These are phyloP conservation scores for Salarias fasciatus DNA, from an alignment of 2,797 vertebrate species.

Conservation along the genomic window DNA sequence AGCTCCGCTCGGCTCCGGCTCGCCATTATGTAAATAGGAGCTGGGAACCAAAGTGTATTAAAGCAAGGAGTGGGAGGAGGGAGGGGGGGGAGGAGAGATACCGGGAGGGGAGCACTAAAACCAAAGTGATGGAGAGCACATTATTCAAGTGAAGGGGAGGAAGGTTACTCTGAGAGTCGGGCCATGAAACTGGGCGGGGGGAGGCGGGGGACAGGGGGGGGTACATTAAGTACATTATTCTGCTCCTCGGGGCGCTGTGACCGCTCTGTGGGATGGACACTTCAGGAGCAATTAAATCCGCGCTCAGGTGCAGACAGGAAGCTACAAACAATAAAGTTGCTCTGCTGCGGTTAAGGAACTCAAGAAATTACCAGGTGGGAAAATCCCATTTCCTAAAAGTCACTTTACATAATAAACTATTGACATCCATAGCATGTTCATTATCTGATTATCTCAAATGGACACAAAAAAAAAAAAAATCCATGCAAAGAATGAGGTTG, in stretches of 20 bases:
- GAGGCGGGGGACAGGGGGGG: background rate
- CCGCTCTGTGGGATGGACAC: conserved; percentile 7
- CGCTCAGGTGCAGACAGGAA: background rate
- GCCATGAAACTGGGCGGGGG: conserved; percentile 29
- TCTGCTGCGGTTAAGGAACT: background rate
- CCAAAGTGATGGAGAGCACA: conserved; percentile 13
- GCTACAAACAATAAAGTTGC: background rate
- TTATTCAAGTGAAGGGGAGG: conserved; percentile 16
- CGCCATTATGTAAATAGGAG: conserved; percentile 11
- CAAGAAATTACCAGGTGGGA: too few species aligned
- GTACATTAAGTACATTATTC: conserved; percentile 26
- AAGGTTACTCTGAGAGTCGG: conserved; percentile 9
- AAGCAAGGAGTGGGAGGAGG: background rate
- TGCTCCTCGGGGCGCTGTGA: conserved; percentile 3
- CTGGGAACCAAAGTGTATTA: background rate
- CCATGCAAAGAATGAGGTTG: too few species aligned
- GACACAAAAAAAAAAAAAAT: too few species aligned
- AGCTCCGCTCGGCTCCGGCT: conserved; percentile 8
- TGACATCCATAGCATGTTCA: too few species aligned
- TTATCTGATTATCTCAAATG: too few species aligned
- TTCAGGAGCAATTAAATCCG: conserved; percentile 27
- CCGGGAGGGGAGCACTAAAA: background rate
- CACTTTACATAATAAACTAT: too few species aligned
- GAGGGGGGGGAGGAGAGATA: background rate
- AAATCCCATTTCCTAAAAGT: too few species aligned